Conservation (phyloP, 2,113 vertebrate genomes). For the Ammospiza caudacuta region DNA sequence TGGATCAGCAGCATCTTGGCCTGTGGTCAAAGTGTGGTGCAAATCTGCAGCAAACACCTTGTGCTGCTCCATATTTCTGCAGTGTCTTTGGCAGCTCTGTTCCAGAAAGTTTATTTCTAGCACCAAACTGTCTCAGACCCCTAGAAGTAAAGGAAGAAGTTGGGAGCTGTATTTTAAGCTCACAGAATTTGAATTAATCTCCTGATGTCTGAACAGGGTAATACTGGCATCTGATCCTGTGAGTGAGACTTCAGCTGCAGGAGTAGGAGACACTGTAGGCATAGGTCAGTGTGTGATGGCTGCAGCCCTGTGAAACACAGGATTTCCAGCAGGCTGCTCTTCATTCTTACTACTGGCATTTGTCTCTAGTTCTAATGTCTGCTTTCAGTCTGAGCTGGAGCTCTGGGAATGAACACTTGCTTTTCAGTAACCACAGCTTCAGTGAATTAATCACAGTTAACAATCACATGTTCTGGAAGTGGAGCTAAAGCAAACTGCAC, state of each 20-base stretch:
- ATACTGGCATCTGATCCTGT: neutral
- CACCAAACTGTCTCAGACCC: neutral
- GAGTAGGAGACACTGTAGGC: neutral
- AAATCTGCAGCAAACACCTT: neutral
- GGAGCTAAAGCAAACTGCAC: conserved; percentile 3
- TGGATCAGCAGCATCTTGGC: conserved; percentile 7
- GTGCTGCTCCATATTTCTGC: neutral
- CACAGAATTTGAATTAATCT: neutral
- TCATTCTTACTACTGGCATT: neutral
- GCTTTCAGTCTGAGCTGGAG: neutral
- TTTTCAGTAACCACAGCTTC: conserved; percentile 27
- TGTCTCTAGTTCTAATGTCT: neutral
- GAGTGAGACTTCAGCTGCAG: conserved; percentile 5
- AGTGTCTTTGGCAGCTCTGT: neutral
- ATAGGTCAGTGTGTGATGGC: conserved; percentile 14
- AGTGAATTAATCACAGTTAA: conserved; percentile 19
- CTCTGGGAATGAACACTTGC: neutral
- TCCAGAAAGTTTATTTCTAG: neutral
- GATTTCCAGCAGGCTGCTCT: neutral
- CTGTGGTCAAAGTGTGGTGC: neutral
- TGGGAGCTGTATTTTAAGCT: neutral
- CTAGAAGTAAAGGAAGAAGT: neutral
- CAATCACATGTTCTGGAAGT: neutral
- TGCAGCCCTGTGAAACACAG: neutral
- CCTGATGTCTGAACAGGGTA: neutral